phyloP scores from a whole-genome alignment of 2,797 vertebrate genomes.

The Pitangus sulphuratus region DNA sequence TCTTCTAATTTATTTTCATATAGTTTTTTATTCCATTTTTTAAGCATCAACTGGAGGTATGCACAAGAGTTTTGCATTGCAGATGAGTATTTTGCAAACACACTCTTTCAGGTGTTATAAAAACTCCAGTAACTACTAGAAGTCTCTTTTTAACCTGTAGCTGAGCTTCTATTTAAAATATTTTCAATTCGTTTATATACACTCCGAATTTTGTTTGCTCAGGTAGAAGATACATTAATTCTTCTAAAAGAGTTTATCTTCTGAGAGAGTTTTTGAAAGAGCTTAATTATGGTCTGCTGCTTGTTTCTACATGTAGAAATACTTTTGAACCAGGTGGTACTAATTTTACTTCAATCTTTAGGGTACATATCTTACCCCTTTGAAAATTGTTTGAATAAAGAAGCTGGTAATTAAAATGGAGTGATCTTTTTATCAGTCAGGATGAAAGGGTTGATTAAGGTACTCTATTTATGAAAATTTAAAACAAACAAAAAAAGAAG shows the following conservation, averaged over 20 bases:
- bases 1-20: not conserved
- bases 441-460: not conserved
- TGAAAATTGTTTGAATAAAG: not conserved
- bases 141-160: not conserved
- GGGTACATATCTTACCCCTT: not conserved
- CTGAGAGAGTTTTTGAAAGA: not conserved
- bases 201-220: not conserved
- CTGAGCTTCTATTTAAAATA: not conserved
- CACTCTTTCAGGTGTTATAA: not conserved
- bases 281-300: not conserved
- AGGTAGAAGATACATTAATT: not conserved
- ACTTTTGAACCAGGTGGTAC: not conserved
- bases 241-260: not conserved
- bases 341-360: not conserved
- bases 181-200: not conserved
- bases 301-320: not conserved
- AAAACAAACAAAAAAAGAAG: not conserved
- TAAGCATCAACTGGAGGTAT: not conserved
- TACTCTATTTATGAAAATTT: not conserved
- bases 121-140: not conserved
- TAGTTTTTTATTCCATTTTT: not conserved
- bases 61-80: not conserved
- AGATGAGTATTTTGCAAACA: not conserved
- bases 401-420: not conserved
- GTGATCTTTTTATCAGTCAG: not conserved